A percentile compares a stretch with the other conserved stretches of the same genome.
Conservation (phyloP, 2,888 invertebrate species). For the Patella depressa region DNA sequence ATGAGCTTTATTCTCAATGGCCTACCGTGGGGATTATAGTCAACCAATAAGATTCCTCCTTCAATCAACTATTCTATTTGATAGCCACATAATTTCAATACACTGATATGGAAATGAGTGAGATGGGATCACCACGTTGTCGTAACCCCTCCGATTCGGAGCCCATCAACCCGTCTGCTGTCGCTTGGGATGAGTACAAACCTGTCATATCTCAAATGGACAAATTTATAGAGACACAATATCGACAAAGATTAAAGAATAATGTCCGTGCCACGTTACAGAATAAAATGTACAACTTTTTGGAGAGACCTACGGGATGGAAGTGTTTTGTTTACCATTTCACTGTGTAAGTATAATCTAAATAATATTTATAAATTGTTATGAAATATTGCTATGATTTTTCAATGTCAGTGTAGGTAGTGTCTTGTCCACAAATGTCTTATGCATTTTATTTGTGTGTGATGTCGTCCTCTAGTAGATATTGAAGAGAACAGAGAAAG, state of each 20-base stretch:
- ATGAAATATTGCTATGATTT: too few relatives aligned
- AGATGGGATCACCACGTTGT: slow-evolving; percentile 18
- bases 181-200: slow-evolving; percentile 38
- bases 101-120: slow-evolving; percentile 23
- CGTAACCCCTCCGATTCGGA: slow-evolving; percentile 22
- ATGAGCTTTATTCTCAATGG: neutral
- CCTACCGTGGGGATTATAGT: neutral
- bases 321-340: slow-evolving; percentile 87
- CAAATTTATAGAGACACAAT: slow-evolving; percentile 39
- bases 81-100: neutral
- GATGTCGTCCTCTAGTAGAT: too few relatives aligned
- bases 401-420: too few relatives aligned
- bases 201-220: slow-evolving; percentile 41
- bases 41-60: neutral
- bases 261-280: slow-evolving; percentile 72
- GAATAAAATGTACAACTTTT: slow-evolving; percentile 84
- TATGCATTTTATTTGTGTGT: too few relatives aligned
- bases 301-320: slow-evolving; percentile 87
- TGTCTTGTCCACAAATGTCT: too few relatives aligned
- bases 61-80: neutral
- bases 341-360: slow-evolving; percentile 80
- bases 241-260: slow-evolving; percentile 35
- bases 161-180: slow-evolving; percentile 21
- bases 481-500: too few relatives aligned
- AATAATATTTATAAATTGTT: too few relatives aligned